Conservation (phyloP, 2,113 vertebrate species). For the Anguilla rostrata region DNA sequence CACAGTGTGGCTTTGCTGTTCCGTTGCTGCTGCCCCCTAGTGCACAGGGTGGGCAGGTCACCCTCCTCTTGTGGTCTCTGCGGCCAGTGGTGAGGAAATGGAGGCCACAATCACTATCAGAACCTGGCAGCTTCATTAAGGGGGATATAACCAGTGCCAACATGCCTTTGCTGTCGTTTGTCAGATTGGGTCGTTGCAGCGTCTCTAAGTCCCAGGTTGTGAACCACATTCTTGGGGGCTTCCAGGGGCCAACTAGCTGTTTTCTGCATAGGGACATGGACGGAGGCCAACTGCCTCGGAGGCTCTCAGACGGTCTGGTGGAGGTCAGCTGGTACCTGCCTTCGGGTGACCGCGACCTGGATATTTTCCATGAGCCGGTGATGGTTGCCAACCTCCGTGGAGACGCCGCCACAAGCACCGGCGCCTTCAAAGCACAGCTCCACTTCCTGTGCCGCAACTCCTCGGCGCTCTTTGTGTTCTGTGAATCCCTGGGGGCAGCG, state of each 20-base stretch:
- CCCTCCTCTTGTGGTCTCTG: slow-evolving; percentile 71
- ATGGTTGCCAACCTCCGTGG: slow-evolving; percentile 71
- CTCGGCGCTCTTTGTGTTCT: slow-evolving; percentile 71
- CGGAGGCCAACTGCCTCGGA: slow-evolving; percentile 54
- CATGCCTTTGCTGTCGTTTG: slow-evolving; percentile 74
- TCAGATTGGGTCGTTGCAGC: slow-evolving; percentile 63
- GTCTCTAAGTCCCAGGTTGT: slow-evolving; percentile 78
- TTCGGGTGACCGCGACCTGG: slow-evolving; percentile 38
- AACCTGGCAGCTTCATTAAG: slow-evolving; percentile 31
- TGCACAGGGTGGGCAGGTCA: slow-evolving; percentile 54
- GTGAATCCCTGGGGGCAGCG: slow-evolving; percentile 58
- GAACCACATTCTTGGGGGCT: slow-evolving; percentile 61
- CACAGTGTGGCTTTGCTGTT: slow-evolving; percentile 71
- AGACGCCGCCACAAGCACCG: slow-evolving; percentile 55
- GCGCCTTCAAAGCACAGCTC: slow-evolving; percentile 56
- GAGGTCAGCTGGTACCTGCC: slow-evolving; percentile 75
- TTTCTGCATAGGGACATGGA: slow-evolving; percentile 69
- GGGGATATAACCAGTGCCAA: slow-evolving; percentile 52
- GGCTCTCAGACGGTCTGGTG: slow-evolving; percentile 72
- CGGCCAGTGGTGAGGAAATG: slow-evolving; percentile 57
- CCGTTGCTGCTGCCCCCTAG: slow-evolving; percentile 73
- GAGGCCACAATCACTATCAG: slow-evolving; percentile 32
- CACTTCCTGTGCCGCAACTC: slow-evolving; percentile 68
- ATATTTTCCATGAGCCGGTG: slow-evolving; percentile 61
- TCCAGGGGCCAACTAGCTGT: slow-evolving; percentile 43